Conservation (phyloP, 2,797 vertebrate species). For the Hydrocynus forskahlii region DNA sequence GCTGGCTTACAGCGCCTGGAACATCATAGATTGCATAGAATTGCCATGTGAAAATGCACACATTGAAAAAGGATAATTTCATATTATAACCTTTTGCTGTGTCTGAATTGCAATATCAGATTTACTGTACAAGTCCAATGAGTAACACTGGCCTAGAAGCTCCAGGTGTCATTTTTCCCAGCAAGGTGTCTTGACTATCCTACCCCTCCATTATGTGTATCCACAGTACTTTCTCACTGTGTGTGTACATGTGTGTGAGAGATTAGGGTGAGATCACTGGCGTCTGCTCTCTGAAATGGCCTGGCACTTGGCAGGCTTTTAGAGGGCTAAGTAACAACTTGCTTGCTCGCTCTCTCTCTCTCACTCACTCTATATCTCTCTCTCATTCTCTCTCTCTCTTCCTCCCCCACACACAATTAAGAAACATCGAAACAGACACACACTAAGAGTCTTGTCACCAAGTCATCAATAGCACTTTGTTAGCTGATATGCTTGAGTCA, state of each 20-base stretch:
- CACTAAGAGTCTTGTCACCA: constrained; percentile 7
- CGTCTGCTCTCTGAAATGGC: constrained; percentile 64
- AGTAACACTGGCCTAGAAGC: not conserved
- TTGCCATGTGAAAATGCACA: not conserved
- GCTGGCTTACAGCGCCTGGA: not conserved
- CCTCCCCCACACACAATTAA: not conserved
- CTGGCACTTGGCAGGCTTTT: constrained; percentile 45
- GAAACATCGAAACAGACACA: constrained; percentile 5
- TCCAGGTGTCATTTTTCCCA: not conserved
- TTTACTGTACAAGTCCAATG: not conserved
- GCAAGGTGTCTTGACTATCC: too few species aligned
- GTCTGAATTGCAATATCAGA: not conserved
- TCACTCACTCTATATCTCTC: constrained; percentile 8
- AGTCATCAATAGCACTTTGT: not conserved
- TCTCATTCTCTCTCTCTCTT: not conserved
- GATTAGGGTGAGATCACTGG: constrained; percentile 5
- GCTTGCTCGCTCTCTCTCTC: constrained; percentile 18
- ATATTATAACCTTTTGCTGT: not conserved
- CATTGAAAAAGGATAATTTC: not conserved
- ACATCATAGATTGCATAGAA: not conserved
- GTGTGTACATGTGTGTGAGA: constrained; percentile 12
- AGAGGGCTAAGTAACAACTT: constrained; percentile 49
- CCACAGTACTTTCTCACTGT: not conserved
- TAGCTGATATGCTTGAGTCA: not conserved
- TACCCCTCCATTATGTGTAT: not conserved